Evolutionary conservation across 2,888 invertebrate genomes (phyloP).

Genomic region (Beris chalybata): DNA sequence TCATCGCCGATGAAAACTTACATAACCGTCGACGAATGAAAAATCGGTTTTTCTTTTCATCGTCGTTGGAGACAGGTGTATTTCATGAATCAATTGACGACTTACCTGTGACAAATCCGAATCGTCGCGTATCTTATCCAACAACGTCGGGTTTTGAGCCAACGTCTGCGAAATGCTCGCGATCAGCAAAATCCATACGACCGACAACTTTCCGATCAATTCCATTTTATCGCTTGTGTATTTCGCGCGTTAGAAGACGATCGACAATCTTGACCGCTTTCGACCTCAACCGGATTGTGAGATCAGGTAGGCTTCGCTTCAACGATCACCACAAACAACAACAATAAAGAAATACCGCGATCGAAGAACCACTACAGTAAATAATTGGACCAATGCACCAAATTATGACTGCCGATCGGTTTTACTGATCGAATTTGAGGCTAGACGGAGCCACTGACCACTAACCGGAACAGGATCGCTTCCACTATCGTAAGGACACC

Average conservation of each 20-base stretch:
- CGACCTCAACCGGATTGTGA: neutral
- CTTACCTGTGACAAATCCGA: conserved; percentile 70
- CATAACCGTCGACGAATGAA: too few species aligned
- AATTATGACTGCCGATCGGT: too few species aligned
- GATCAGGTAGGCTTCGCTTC: neutral
- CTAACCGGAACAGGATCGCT: neutral
- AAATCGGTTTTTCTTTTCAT: too few species aligned
- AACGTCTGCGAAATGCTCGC: conserved; percentile 10
- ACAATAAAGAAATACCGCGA: neutral
- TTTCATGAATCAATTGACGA: too few species aligned
- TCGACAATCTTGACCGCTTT: neutral
- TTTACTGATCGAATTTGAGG: too few species aligned
- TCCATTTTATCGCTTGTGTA: neutral
- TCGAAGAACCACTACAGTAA: neutral
- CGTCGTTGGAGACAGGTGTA: too few species aligned
- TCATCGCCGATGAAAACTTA: too few species aligned
- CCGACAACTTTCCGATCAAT: conserved; percentile 5
- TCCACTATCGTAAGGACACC: neutral
- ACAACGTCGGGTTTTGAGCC: conserved; percentile 54
- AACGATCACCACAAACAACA: neutral
- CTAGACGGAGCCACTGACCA: too few species aligned
- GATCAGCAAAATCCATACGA: conserved; percentile 8
- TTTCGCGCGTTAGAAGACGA: neutral
- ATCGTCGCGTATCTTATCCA: conserved; percentile 67
- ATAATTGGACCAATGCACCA: neutral